Conservation (phyloP, 2,113 vertebrate genomes). For the Bubo scandiacus region DNA sequence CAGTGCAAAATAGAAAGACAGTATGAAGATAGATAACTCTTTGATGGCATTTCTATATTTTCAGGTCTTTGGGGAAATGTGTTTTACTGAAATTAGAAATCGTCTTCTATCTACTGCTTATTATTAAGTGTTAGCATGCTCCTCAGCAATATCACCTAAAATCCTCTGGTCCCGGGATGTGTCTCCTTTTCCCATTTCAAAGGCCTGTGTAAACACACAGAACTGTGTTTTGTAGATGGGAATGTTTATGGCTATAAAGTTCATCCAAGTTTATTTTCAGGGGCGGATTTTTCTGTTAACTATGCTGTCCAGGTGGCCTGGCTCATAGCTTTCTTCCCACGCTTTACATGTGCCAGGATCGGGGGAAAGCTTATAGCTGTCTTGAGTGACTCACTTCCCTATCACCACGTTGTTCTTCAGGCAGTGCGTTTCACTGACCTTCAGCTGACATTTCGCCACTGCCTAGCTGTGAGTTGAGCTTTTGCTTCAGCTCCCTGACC, state of each 20-base stretch:
- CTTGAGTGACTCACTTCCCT: conserved; percentile 3
- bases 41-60: not conserved
- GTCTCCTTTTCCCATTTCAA: conserved; percentile 10
- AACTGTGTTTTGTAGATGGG: not conserved
- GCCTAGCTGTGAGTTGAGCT: not conserved
- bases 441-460: not conserved
- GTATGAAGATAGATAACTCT: not conserved
- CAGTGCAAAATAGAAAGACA: not conserved
- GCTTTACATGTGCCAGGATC: not conserved
- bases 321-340: conserved; percentile 22
- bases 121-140: not conserved
- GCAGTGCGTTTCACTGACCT: not conserved
- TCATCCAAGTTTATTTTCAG: conserved; percentile 41
- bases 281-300: not conserved
- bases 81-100: not conserved
- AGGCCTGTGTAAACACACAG: not conserved
- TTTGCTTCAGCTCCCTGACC: not conserved
- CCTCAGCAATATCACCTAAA: not conserved
- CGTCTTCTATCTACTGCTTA: not conserved
- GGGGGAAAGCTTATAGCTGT: not conserved
- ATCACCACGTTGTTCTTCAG: not conserved
- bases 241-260: not conserved
- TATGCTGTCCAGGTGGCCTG: not conserved
- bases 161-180: not conserved
- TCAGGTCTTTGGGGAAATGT: not conserved